phyloP scores from a whole-genome alignment of 2,888 invertebrate genomes.

The Dinocampus coccinellae region DNA sequence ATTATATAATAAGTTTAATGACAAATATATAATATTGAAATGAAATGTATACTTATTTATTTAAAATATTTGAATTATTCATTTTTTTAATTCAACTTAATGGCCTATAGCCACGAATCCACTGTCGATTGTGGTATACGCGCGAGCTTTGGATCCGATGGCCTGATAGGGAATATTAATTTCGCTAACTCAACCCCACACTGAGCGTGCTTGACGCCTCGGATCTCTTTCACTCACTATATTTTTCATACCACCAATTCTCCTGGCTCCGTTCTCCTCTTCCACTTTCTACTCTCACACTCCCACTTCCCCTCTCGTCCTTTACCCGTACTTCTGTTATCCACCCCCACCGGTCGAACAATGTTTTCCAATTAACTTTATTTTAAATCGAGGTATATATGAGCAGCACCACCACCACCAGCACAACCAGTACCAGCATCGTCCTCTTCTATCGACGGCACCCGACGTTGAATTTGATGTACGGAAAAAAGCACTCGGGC shows the following conservation, averaged over 20 bases:
- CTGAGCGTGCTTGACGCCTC: conserved; percentile 36
- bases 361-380: conserved; percentile 67
- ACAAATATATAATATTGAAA: neutral
- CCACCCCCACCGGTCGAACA: conserved; percentile 51
- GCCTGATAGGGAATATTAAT: conserved; percentile 58
- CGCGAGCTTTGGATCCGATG: conserved; percentile 46
- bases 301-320: conserved; percentile 37
- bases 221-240: conserved; percentile 20
- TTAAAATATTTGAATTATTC: neutral
- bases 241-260: neutral
- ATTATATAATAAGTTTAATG: neutral
- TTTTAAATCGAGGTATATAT: conserved; percentile 57
- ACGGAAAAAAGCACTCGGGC: conserved; percentile 50
- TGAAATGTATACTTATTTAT: conserved; percentile 9
- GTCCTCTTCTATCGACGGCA: conserved; percentile 44
- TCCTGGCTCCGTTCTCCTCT: no score
- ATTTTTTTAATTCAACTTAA: conserved; percentile 29
- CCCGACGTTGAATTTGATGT: conserved; percentile 48
- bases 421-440: conserved; percentile 52
- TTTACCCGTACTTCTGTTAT: conserved; percentile 23
- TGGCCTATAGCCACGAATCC: conserved; percentile 40
- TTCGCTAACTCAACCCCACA: conserved; percentile 51
- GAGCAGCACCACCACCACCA: no score
- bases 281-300: no score
- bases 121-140: conserved; percentile 42